A percentile compares a stretch with the other conserved stretches of the same genome.
phyloP scores from a whole-genome alignment of 2,888 invertebrate genomes.

The Meloe dianella region DNA sequence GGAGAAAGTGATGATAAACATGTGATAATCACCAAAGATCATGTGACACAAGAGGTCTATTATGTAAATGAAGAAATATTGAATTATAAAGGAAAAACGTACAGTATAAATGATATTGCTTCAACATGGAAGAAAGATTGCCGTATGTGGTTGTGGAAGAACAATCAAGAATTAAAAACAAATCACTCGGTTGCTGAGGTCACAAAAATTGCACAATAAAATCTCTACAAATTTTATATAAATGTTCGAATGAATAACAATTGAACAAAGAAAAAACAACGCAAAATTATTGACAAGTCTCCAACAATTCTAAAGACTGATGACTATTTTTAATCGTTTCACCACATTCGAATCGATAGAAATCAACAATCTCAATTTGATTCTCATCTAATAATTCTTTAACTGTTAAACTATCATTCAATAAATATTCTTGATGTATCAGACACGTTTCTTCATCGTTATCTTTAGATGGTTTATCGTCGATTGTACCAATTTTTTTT shows the following conservation, averaged over 20 bases:
- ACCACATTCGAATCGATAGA: slow-evolving; percentile 87
- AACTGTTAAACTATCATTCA: slow-evolving; percentile 78
- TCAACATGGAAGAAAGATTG: slow-evolving; percentile 75
- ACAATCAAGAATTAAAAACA: slow-evolving; percentile 43
- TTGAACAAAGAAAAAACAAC: too few species aligned
- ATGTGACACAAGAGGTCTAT: slow-evolving; percentile 47
- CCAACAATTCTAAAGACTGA: slow-evolving; percentile 64
- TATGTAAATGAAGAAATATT: slow-evolving; percentile 64
- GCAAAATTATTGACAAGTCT: slow-evolving; percentile 68
- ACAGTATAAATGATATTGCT: slow-evolving; percentile 67
- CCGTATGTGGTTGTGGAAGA: slow-evolving; percentile 71
- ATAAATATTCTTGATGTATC: slow-evolving; percentile 85
- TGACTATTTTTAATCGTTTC: slow-evolving; percentile 60
- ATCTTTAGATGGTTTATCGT: slow-evolving; percentile 68
- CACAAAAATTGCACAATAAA: neutral
- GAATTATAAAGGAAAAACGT: slow-evolving; percentile 64
- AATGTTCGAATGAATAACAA: neutral
- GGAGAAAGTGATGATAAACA: slow-evolving; percentile 31
- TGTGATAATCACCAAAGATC: slow-evolving; percentile 46
- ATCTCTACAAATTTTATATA: slow-evolving; percentile 14
- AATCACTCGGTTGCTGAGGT: slow-evolving; percentile 46
- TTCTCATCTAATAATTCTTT: slow-evolving; percentile 73
- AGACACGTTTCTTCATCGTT: slow-evolving; percentile 80
- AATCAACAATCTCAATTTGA: slow-evolving; percentile 75
- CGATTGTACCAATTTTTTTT: slow-evolving; percentile 68